phyloP scores from a whole-genome alignment of 2,797 vertebrate genomes.

The Atherinosoma microstoma region DNA sequence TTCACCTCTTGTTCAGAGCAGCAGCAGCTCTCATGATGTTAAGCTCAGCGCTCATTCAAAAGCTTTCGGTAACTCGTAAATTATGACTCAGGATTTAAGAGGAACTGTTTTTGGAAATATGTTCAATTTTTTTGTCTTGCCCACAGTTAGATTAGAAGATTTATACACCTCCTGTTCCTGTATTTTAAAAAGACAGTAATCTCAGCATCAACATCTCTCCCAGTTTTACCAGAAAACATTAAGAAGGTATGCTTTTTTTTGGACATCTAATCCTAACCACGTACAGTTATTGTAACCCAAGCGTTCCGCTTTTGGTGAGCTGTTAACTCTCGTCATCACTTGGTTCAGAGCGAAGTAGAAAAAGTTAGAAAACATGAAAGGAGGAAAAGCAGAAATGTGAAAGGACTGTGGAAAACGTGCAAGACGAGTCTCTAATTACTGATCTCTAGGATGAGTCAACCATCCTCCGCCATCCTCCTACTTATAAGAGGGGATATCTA shows the following conservation, averaged over 20 bases:
- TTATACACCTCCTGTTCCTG: neutral
- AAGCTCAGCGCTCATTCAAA: slow-evolving; percentile 9
- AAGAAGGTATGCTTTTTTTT: neutral
- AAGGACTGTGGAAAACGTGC: neutral
- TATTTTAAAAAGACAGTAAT: neutral
- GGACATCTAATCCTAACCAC: neutral
- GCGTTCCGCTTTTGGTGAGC: neutral
- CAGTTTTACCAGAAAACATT: neutral
- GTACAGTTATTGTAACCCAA: neutral
- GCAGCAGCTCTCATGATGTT: slow-evolving; percentile 7
- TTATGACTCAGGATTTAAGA: slow-evolving; percentile 2
- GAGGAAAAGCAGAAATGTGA: neutral
- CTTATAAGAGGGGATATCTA: too few relatives aligned
- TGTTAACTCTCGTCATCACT: neutral
- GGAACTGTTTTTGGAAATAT: slow-evolving; percentile 1
- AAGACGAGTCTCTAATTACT: neutral
- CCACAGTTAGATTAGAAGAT: neutral
- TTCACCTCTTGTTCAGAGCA: slow-evolving; percentile 9
- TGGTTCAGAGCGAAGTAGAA: neutral
- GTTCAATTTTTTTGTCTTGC: slow-evolving; percentile 1
- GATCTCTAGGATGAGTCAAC: neutral
- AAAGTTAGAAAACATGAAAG: neutral
- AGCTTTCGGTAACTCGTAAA: slow-evolving; percentile 1
- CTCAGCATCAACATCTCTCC: too few relatives aligned
- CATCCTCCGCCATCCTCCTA: neutral